Evolutionary conservation across 2,888 invertebrate genomes (phyloP), one percentile per base, ranked within the genome.

Genomic region (Nebria brevicollis): DNA sequence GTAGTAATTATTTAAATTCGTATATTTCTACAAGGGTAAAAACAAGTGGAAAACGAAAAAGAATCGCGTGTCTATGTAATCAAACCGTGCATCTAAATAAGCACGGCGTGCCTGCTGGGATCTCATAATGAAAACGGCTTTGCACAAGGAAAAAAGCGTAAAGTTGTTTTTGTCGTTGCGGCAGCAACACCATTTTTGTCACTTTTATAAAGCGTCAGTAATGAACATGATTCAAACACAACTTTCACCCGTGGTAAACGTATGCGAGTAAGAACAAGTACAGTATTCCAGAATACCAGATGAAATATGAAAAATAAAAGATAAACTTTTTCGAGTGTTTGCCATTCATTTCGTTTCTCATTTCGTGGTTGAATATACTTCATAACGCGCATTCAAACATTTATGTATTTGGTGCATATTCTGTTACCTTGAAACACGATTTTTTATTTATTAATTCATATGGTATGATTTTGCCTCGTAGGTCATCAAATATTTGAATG

Each of bases 201-300:
- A 80, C 75, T 75, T 79, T 80, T 80, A 75, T 80, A 80, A 75
- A 80, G 68, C 79, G 79, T 41, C 70, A 75, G 70, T 80, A 80
- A 80, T 80, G 80, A 80, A 65, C 80, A 72, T 72, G 80, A 80
- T 80, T 80, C 80, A 80, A 77, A 66, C 77, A n/a, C 75, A 70
- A 75, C 75, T 80, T 75, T 80, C 80, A 26, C 75, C 34, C 34
- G 26, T 54, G 54, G 54, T 8, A 11, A 54, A 54, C 4, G 54
- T 54, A 54, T 54, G 13, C 13, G 54, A 34, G 34, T 34, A 34
- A 8, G 54, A 54, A 54, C 54, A 54, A 54, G 54, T 54, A 8
- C 54, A 54, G 54, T 13, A 11, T 54, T 54, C 54, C 13, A 54
- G 54, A 54, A 54, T 54, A 8, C 54, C 54, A 54, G 7, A 54